Percentiles rank a stretch among this genome's conserved stretches.
These are phyloP conservation scores for Agrochola lota DNA, from an alignment of 2,888 invertebrate genomes.

Conservation along the genomic window DNA sequence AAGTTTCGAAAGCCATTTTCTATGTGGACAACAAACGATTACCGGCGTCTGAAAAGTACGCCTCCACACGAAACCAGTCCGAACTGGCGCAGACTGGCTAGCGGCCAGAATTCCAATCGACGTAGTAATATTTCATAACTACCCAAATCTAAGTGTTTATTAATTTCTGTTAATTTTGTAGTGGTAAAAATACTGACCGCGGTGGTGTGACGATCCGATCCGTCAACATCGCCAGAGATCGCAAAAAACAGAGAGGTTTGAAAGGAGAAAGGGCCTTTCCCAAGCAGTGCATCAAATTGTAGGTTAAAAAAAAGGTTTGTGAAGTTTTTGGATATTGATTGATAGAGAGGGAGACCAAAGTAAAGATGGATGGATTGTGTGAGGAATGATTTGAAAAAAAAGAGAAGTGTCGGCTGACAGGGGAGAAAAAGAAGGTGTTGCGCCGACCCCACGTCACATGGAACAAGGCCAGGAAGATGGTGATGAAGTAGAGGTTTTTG, in stretches of 20 bases:
- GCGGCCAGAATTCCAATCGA: conserved; percentile 59
- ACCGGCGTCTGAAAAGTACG: conserved; percentile 41
- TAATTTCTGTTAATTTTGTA: conserved; percentile 25
- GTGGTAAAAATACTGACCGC: not conserved
- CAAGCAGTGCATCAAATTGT: too few species aligned
- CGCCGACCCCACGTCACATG: too few species aligned
- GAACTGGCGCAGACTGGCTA: conserved; percentile 60
- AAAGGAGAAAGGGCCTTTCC: not conserved
- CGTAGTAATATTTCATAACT: conserved; percentile 61
- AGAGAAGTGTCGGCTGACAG: not conserved
- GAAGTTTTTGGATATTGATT: not conserved
- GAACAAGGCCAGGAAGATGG: not conserved
- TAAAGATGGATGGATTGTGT: not conserved
- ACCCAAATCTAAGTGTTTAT: conserved; percentile 45
- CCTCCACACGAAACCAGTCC: conserved; percentile 47
- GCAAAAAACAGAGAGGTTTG: not conserved
- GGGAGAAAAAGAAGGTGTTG: too few species aligned
- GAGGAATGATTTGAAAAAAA: not conserved
- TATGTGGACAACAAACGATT: conserved; percentile 38
- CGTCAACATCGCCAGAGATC: not conserved
- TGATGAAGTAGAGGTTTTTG: not conserved
- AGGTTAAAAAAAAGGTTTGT: too few species aligned
- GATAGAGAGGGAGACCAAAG: too few species aligned
- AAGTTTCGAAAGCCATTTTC: conserved; percentile 33
- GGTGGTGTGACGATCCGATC: not conserved